These are phyloP conservation scores for Villa cingulata DNA, from an alignment of 2,888 invertebrate genomes.

Conservation along the genomic window DNA sequence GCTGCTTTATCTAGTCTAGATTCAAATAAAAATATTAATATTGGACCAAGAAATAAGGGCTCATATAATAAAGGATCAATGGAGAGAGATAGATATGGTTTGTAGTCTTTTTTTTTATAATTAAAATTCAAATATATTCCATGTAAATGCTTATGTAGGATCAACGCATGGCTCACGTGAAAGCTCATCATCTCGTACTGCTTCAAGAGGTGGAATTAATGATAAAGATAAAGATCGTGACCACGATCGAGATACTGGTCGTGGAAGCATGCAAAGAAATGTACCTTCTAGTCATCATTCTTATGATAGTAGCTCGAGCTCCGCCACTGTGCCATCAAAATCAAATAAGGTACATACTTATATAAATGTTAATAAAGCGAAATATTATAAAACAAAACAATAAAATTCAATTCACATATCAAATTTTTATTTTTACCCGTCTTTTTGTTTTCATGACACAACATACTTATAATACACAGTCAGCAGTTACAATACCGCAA, in stretches of 20 bases:
- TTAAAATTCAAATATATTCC: too few species aligned
- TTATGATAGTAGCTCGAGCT: neutral
- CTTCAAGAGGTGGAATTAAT: conserved; percentile 20
- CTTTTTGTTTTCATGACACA: neutral
- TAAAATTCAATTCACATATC: too few species aligned
- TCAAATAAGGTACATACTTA: neutral
- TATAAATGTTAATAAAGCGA: too few species aligned
- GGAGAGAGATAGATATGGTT: conserved; percentile 30
- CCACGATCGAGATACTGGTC: conserved; percentile 15
- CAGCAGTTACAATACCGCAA: too few species aligned
- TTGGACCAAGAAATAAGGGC: conserved; percentile 28
- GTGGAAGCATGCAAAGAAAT: conserved; percentile 19
- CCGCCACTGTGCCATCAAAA: neutral
- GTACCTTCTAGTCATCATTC: neutral
- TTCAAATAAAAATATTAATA: conserved; percentile 19
- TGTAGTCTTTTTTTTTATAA: neutral
- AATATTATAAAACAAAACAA: too few species aligned
- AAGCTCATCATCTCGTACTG: conserved; percentile 29
- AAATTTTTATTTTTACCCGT: neutral
- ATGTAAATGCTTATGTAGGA: conserved; percentile 21
- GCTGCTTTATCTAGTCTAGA: conserved; percentile 28
- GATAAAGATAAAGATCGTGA: neutral
- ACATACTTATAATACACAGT: neutral
- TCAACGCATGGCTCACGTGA: conserved; percentile 43
- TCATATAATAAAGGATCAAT: conserved; percentile 31